Evolutionary conservation across 2,797 vertebrate species (phyloP).

Genomic region (Fringilla coelebs): DNA sequence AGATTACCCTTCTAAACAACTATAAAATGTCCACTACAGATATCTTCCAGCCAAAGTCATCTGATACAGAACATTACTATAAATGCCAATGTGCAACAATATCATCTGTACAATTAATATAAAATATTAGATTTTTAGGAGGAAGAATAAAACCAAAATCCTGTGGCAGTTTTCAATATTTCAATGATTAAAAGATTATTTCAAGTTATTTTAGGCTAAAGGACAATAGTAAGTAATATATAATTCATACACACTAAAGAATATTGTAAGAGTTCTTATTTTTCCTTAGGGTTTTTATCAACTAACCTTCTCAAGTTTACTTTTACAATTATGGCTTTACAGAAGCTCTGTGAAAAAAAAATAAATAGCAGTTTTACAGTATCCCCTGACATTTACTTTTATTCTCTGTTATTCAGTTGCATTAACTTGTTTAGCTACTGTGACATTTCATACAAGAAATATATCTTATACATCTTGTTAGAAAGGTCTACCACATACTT

Average conservation of each 20-base stretch:
- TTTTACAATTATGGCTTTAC: slow-evolving; percentile 57
- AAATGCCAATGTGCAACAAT: not conserved
- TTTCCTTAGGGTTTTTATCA: not conserved
- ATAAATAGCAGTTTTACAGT: slow-evolving; percentile 42
- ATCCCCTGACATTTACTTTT: slow-evolving; percentile 61
- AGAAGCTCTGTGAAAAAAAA: slow-evolving; percentile 17
- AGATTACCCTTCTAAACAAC: not conserved
- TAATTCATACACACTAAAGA: not conserved
- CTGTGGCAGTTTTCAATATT: not conserved
- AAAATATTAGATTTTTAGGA: not conserved
- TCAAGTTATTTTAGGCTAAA: not conserved
- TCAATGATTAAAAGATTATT: not conserved
- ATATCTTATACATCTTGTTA: slow-evolving; percentile 34
- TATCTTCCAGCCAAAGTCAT: not conserved
- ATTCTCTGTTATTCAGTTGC: slow-evolving; percentile 53
- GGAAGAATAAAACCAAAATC: not conserved
- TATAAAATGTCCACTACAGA: not conserved
- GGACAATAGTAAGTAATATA: not conserved
- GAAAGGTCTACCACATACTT: slow-evolving; percentile 57
- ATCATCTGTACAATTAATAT: not conserved
- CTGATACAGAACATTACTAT: not conserved
- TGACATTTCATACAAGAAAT: slow-evolving; percentile 64
- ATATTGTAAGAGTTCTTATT: not conserved
- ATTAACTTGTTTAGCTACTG: slow-evolving; percentile 65
- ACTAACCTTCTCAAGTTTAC: slow-evolving; percentile 33